These are phyloP conservation scores for Microctenopoma stevenorrisi DNA, from an alignment of 2,797 vertebrate genomes.

Conservation along the genomic window DNA sequence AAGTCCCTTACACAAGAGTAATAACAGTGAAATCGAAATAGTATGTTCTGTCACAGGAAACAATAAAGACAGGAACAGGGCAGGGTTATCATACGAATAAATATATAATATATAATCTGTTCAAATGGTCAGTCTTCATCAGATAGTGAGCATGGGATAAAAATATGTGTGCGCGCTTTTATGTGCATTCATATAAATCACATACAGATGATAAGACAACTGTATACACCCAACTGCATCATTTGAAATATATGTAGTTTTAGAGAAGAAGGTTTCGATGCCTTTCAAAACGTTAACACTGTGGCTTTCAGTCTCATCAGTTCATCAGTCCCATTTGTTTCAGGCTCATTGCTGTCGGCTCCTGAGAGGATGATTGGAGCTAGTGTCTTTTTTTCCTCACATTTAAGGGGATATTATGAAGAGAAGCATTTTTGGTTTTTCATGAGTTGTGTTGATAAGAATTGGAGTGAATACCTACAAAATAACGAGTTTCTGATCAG, in stretches of 20 bases:
- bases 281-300: background rate
- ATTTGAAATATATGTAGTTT: constrained; percentile 5
- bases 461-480: too few relatives aligned
- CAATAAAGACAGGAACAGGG: constrained; percentile 20
- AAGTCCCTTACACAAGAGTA: constrained; percentile 46
- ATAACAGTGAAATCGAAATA: constrained; percentile 26
- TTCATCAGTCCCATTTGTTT: background rate
- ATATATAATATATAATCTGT: constrained; percentile 23
- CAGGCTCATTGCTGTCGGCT: background rate
- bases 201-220: constrained; percentile 22
- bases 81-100: constrained; percentile 28
- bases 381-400: background rate
- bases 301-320: background rate
- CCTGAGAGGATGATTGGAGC: too few relatives aligned
- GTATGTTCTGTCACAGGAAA: constrained; percentile 35
- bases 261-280: background rate
- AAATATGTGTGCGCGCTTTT: constrained; percentile 11
- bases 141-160: constrained; percentile 31
- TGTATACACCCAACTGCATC: constrained; percentile 20
- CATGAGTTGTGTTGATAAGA: too few relatives aligned
- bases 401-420: too few relatives aligned
- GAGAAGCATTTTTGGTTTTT: too few relatives aligned
- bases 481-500: too few relatives aligned
- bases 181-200: constrained; percentile 33
- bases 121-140: constrained; percentile 41